These are phyloP conservation scores for Scolopax bukidnonensis DNA, from an alignment of 2,797 vertebrate species.

Conservation along the genomic window DNA sequence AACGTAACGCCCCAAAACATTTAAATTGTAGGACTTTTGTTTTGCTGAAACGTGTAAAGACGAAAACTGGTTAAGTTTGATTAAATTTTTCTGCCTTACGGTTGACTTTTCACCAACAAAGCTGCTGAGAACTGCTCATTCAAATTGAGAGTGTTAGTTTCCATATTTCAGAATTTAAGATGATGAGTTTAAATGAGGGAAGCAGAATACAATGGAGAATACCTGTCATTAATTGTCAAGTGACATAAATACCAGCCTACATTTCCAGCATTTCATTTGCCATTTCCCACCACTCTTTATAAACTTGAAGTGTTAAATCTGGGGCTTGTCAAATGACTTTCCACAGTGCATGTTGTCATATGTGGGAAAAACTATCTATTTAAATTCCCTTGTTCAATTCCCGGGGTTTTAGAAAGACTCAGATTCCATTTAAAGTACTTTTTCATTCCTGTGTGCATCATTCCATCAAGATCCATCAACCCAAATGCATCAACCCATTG, in stretches of 20 bases:
- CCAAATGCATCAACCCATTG: background rate
- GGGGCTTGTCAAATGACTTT: background rate
- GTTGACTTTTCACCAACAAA: background rate
- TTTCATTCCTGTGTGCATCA: background rate
- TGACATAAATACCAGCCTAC: background rate
- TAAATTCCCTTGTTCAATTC: background rate
- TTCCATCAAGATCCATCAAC: background rate
- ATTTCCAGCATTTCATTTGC: background rate
- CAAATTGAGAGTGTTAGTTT: background rate
- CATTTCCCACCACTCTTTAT: background rate
- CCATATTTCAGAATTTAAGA: background rate
- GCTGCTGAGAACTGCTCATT: background rate
- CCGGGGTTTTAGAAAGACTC: background rate
- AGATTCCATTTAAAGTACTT: background rate
- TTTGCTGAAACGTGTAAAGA: background rate
- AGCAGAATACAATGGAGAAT: background rate
- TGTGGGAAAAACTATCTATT: background rate
- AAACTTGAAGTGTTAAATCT: background rate
- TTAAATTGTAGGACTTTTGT: background rate
- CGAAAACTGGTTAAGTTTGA: background rate
- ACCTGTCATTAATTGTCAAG: background rate
- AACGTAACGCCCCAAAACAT: background rate
- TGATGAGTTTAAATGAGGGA: background rate
- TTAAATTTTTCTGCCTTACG: background rate
- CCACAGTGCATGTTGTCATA: background rate